These are phyloP conservation scores for Petrolisthes cinctipes DNA, from an alignment of 2,888 invertebrate genomes.

Conservation along the genomic window DNA sequence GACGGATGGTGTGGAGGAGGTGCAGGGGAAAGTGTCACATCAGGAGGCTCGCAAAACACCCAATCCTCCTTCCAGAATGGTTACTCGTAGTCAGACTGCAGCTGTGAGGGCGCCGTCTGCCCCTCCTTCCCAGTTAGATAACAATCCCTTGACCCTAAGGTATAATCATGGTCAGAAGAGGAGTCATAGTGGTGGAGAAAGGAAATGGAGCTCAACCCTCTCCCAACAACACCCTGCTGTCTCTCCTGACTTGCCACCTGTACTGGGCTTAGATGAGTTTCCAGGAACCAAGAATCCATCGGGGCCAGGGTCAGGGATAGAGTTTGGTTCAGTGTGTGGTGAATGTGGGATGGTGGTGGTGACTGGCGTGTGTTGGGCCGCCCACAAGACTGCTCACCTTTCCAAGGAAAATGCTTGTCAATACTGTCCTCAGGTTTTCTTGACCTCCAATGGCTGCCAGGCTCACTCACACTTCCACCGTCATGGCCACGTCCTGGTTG, in stretches of 20 bases:
- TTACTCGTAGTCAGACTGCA: constrained; percentile 56
- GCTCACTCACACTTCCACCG: constrained; percentile 39
- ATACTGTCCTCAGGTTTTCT: constrained; percentile 44
- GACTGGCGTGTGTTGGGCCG: constrained; percentile 30
- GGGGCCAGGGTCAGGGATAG: constrained; percentile 43
- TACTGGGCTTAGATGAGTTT: constrained; percentile 32
- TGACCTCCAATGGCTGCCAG: constrained; percentile 37
- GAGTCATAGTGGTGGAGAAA: background rate
- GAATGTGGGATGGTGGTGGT: constrained; percentile 47
- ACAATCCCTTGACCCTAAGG: background rate
- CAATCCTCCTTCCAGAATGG: constrained; percentile 40
- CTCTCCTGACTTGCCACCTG: background rate
- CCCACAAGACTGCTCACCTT: constrained; percentile 44
- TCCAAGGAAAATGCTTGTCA: constrained; percentile 23
- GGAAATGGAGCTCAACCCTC: too few species aligned
- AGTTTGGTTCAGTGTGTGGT: constrained; percentile 43
- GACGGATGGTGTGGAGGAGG: background rate
- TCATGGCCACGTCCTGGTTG: constrained; percentile 36
- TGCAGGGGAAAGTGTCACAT: background rate
- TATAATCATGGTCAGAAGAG: background rate
- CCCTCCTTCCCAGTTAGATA: background rate
- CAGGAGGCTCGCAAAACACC: background rate
- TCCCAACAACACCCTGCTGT: background rate
- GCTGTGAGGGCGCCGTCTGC: constrained; percentile 22
- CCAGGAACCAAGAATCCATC: constrained; percentile 36